These are phyloP conservation scores for Cryptomyrus ogoouensis DNA, from an alignment of 2,113 vertebrate species.

Conservation along the genomic window DNA sequence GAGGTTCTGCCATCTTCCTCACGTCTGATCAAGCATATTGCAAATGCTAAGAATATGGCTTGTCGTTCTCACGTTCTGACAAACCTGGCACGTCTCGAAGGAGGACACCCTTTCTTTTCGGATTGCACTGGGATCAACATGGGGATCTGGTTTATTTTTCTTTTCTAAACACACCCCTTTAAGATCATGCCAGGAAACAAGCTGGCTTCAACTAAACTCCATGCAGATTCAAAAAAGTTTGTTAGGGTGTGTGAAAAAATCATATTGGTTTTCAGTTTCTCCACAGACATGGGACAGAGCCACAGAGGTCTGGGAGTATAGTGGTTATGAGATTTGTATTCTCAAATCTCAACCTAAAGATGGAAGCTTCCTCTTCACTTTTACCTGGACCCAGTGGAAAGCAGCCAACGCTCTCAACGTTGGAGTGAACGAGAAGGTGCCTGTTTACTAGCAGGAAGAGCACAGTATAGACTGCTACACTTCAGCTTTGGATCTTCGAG, in stretches of 20 bases:
- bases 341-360: background rate
- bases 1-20: background rate
- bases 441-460: background rate
- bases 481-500: background rate
- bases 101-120: background rate
- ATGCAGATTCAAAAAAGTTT: background rate
- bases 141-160: background rate
- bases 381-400: background rate
- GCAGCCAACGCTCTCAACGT: background rate
- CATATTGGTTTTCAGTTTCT: background rate
- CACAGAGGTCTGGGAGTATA: background rate
- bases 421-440: background rate
- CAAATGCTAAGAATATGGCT: background rate
- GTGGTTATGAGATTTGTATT: constrained; percentile 11
- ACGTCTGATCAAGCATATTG: constrained; percentile 1
- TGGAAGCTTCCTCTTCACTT: background rate
- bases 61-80: background rate
- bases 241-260: background rate
- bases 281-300: background rate
- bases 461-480: background rate
- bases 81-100: background rate
- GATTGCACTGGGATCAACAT: background rate
- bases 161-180: background rate
- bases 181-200: background rate
- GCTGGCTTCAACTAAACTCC: background rate